Evolutionary conservation across 1,140 invertebrate species (phyloP).

Genomic region (Ceratosolen solmsi): DNA sequence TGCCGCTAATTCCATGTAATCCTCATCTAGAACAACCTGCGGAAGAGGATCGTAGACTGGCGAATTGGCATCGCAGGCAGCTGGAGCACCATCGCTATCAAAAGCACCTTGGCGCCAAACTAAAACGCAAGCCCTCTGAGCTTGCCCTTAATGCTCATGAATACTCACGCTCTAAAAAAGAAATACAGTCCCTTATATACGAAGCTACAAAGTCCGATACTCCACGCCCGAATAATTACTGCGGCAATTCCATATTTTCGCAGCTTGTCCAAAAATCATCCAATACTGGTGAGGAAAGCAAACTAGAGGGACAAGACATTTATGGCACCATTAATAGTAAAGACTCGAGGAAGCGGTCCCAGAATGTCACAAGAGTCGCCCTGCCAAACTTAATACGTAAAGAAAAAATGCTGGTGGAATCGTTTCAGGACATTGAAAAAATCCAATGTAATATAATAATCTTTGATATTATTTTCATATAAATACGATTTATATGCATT

Average conservation of each 20-base stretch:
- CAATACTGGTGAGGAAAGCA: too few species aligned
- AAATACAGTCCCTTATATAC: constrained; percentile 60
- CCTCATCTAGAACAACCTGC: neutral
- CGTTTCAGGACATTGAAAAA: neutral
- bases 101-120: constrained; percentile 31
- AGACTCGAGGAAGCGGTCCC: constrained; percentile 31
- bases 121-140: constrained; percentile 60
- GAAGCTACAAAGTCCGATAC: constrained; percentile 62
- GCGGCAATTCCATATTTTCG: constrained; percentile 64
- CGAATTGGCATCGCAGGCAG: constrained; percentile 64
- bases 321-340: too few species aligned
- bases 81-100: constrained; percentile 47
- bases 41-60: constrained; percentile 58
- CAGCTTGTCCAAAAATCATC: neutral
- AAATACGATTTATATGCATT: too few species aligned
- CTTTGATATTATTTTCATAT: too few species aligned
- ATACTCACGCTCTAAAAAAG: constrained; percentile 57
- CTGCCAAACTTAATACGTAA: constrained; percentile 66
- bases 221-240: constrained; percentile 53
- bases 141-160: constrained; percentile 64
- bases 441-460: constrained; percentile 20
- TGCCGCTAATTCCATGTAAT: neutral
- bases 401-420: constrained; percentile 54
- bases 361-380: constrained; percentile 66
- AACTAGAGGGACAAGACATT: too few species aligned